Percentiles rank a stretch among this genome's conserved stretches.
phyloP scores from a whole-genome alignment of 1,140 invertebrate species.

The Heliconius nattereri region DNA sequence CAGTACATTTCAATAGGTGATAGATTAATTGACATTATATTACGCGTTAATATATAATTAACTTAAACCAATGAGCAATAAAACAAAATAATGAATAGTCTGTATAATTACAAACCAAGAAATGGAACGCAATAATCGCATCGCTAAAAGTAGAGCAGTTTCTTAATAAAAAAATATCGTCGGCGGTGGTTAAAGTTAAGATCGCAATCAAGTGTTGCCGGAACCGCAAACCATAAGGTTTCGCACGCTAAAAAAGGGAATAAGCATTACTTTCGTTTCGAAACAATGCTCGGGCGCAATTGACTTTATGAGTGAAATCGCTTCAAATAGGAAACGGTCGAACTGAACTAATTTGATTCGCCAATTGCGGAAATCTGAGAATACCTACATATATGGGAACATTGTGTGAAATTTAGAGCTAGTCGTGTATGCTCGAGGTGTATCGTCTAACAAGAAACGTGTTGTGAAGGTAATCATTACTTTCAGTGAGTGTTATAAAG shows the following conservation, averaged over 20 bases:
- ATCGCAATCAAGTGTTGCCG: conserved; percentile 31
- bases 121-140: background rate
- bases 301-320: conserved; percentile 62
- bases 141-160: background rate
- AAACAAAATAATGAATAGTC: too few species aligned
- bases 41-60: too few species aligned
- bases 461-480: background rate
- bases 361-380: conserved; percentile 55
- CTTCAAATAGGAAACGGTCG: conserved; percentile 54
- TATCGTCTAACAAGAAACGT: background rate
- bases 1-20: too few species aligned
- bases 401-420: conserved; percentile 17
- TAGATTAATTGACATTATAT: too few species aligned
- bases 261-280: conserved; percentile 62
- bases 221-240: conserved; percentile 57
- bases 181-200: background rate
- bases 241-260: conserved; percentile 63
- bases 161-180: background rate
- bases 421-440: conserved; percentile 8
- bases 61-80: too few species aligned
- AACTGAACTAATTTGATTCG: conserved; percentile 63
- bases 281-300: conserved; percentile 60
- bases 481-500: background rate
- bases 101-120: background rate
- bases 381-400: conserved; percentile 37